Conservation (phyloP, 2,888 invertebrate species). For the Drosophila ustulata region DNA sequence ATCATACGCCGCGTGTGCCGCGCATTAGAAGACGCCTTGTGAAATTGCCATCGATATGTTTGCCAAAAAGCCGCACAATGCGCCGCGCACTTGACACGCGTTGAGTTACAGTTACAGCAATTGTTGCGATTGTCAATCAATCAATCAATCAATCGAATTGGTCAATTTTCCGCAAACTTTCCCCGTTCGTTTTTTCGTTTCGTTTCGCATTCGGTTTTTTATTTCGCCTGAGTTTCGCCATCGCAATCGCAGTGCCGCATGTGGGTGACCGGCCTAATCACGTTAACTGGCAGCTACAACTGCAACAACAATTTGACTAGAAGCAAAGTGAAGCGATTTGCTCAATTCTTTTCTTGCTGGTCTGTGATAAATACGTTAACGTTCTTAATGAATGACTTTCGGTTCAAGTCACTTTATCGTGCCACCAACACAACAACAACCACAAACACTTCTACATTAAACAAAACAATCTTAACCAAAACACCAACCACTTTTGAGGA, state of each 20-base stretch:
- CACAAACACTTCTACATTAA: conserved; percentile 21
- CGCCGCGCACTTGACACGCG: conserved; percentile 82
- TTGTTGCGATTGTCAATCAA: conserved; percentile 16
- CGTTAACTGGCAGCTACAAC: conserved; percentile 58
- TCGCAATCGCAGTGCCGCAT: conserved; percentile 79
- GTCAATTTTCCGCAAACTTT: conserved; percentile 12
- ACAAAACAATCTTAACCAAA: conserved; percentile 28
- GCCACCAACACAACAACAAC: conserved; percentile 59
- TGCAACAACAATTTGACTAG: conserved; percentile 43
- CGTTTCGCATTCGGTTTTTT: conserved; percentile 24
- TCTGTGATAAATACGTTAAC: conserved; percentile 81
- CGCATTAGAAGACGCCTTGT: conserved; percentile 15
- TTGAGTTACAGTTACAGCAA: conserved; percentile 49
- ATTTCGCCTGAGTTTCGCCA: conserved; percentile 24
- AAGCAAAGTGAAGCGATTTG: conserved; percentile 48
- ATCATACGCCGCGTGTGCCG: conserved; percentile 68
- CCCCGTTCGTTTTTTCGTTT: conserved; percentile 8
- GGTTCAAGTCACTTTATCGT: conserved; percentile 80
- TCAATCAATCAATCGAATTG: conserved; percentile 25
- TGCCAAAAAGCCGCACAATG: conserved; percentile 64
- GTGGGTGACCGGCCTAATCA: conserved; percentile 80
- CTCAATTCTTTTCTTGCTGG: conserved; percentile 62
- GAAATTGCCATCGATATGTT: conserved; percentile 66
- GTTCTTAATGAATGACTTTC: conserved; percentile 85
- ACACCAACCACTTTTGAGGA: conserved; percentile 35